Conservation (phyloP, 2,797 vertebrate species). For the Poeciliopsis paucimaculata region DNA sequence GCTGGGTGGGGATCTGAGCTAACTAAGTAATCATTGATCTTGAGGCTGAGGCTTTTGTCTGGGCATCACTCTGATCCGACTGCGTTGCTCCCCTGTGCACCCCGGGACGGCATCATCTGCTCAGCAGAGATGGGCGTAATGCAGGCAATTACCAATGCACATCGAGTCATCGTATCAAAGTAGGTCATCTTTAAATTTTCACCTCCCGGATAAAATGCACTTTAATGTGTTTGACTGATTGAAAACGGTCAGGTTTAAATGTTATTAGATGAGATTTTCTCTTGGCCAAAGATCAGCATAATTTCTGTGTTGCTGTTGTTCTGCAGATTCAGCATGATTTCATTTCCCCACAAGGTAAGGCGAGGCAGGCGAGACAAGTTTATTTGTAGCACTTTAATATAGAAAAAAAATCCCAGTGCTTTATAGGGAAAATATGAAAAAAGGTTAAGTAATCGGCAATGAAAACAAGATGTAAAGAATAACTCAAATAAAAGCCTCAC, state of each 20-base stretch:
- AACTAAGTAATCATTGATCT: constrained; percentile 82
- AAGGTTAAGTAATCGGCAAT: not conserved
- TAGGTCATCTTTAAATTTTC: constrained; percentile 30
- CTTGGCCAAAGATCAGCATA: not conserved
- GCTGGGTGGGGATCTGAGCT: constrained; percentile 73
- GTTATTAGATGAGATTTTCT: not conserved
- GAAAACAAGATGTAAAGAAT: not conserved
- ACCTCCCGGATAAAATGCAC: not conserved
- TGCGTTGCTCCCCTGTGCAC: constrained; percentile 68
- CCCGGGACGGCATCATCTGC: constrained; percentile 65
- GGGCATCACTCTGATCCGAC: constrained; percentile 71
- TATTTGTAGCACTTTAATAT: not conserved
- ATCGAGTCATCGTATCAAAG: constrained; percentile 45
- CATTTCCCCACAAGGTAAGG: not conserved
- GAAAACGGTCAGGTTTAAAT: not conserved
- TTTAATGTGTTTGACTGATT: not conserved
- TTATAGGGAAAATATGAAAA: not conserved
- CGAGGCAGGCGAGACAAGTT: not conserved
- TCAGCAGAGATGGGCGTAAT: constrained; percentile 54
- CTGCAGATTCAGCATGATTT: constrained; percentile 42
- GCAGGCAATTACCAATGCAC: constrained; percentile 62
- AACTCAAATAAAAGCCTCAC: not conserved
- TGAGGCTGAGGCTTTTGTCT: constrained; percentile 71
- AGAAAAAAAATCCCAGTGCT: not conserved
- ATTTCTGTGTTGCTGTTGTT: constrained; percentile 37